Percentiles rank a stretch among this genome's conserved stretches.
Evolutionary conservation across 2,797 vertebrate species (phyloP).

Genomic region (Sebastes oblongus): DNA sequence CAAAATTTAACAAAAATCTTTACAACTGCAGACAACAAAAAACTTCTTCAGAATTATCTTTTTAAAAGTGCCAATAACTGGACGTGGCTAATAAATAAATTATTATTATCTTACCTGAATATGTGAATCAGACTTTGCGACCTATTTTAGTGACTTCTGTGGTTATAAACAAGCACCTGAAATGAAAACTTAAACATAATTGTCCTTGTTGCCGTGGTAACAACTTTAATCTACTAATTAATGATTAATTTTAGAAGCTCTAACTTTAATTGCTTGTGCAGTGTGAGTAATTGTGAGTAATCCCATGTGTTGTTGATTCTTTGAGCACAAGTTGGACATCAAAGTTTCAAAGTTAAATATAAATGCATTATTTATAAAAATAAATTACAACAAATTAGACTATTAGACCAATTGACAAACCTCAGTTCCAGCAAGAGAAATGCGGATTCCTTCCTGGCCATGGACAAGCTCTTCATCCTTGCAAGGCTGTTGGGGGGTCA

Average conservation of each 20-base stretch:
- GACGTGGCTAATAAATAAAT: no score
- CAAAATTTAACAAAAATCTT: no score
- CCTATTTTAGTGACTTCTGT: constrained; percentile 9
- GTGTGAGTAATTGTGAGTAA: neutral
- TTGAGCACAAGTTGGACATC: neutral
- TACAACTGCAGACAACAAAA: no score
- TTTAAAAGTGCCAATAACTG: neutral
- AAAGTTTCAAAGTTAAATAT: neutral
- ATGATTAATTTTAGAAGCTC: neutral
- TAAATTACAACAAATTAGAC: neutral
- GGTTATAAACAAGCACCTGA: neutral
- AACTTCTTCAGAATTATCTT: neutral
- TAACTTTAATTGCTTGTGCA: neutral
- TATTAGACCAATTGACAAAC: neutral
- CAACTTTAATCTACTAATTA: constrained; percentile 28
- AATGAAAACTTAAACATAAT: constrained; percentile 19
- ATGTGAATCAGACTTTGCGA: neutral
- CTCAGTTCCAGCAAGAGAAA: neutral
- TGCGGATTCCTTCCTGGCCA: neutral
- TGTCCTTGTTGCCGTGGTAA: constrained; percentile 2
- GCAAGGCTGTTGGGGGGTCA: neutral
- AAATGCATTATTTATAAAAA: neutral
- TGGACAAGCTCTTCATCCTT: neutral
- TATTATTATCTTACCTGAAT: neutral
- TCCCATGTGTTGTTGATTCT: neutral